Evolutionary conservation across 2,797 vertebrate genomes (phyloP).

Genomic region (Acestrorhynchus altus): DNA sequence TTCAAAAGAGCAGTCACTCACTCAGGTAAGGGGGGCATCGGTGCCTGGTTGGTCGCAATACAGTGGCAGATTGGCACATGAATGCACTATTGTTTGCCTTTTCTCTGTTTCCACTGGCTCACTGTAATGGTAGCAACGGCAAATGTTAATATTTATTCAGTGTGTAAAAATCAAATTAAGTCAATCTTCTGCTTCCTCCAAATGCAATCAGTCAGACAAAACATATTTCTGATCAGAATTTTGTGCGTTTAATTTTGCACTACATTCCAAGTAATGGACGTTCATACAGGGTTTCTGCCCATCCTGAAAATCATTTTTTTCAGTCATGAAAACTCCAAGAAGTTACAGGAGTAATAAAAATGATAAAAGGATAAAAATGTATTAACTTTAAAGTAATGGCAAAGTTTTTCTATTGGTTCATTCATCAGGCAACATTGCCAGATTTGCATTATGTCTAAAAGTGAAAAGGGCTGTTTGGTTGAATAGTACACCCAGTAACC

Average conservation of each 20-base stretch:
- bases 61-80: constrained; percentile 26
- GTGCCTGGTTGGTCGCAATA: constrained; percentile 18
- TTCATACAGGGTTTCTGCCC: no score
- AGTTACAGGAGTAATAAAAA: no score
- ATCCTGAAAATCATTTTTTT: no score
- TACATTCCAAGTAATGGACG: neutral
- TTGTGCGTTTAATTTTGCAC: neutral
- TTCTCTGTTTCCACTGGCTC: neutral
- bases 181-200: neutral
- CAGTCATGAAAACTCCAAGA: no score
- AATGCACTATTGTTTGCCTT: constrained; percentile 8
- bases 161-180: no score
- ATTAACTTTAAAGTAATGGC: neutral
- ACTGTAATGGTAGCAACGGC: neutral
- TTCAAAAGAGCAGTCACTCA: constrained; percentile 41
- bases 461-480: no score
- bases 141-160: neutral
- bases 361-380: no score
- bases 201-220: neutral
- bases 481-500: no score
- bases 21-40: constrained; percentile 16
- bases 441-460: no score
- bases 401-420: no score
- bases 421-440: no score
- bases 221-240: neutral